Evolutionary conservation across 2,888 invertebrate species (phyloP), one percentile per base, ranked within the genome.

Genomic region (Kuschelorhynchus macadamiae): DNA sequence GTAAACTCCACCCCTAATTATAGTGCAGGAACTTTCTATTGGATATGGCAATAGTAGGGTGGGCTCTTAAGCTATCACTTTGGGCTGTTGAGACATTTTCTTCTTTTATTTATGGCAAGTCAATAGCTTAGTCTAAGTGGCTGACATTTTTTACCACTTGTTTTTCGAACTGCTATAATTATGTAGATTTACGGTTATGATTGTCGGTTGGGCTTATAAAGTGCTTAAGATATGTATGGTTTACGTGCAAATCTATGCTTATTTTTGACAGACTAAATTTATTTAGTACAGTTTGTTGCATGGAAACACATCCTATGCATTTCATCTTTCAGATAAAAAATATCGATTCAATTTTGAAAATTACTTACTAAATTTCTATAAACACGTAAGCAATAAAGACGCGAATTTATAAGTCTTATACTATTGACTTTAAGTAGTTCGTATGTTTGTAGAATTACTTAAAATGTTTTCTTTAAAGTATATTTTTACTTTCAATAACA

Each of bases 121-220:
- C 81, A 81, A 81, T 81, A 81, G 81, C 80, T 81, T 81, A 79
- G 76, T 78, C 76, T 81, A 82, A 82, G 81, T 82, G 80, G 81
- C 81, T 80, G 81, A 81, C 81, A 81, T 82, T 81, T 82, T 78
- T 83, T 82, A 81, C 79, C 80, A 76, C 80, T 81, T 82, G 81
- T 81, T 81, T 81, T 81, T 80, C 78, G 70, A 76, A 75, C 76
- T 77, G 77, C 75, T 77, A 76, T 80, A 81, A 81, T 81, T 82
- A 82, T 81, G 81, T 78, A 81, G 80, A 82, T 81, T 81, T 78
- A 77, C 77, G 78, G 76, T 80, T 80, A 81, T 80, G 78, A 80
- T 76, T 75, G 74, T 68, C 65, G 67, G 52, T 41, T 47, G 49
- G 30, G 39, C 39, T 66, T 59, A 60, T 44, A 59, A 63, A 50